Conservation (phyloP, 2,797 vertebrate species). For the Anguilla marmorata region DNA sequence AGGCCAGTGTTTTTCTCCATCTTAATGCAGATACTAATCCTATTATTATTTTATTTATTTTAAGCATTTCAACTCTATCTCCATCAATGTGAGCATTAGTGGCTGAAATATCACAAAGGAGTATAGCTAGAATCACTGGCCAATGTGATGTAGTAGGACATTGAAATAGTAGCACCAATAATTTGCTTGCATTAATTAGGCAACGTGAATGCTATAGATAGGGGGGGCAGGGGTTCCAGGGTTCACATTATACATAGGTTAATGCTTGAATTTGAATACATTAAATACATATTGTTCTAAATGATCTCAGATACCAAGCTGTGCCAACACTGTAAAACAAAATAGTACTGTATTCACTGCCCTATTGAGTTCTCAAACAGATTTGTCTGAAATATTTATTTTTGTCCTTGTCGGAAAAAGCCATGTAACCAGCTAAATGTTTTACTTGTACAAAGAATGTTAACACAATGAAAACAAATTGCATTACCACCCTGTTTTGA, state of each 20-base stretch:
- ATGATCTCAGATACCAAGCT: background rate
- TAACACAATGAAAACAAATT: background rate
- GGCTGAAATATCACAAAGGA: background rate
- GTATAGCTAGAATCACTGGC: background rate
- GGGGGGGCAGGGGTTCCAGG: no score
- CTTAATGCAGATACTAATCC: background rate
- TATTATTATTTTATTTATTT: background rate
- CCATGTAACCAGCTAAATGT: background rate
- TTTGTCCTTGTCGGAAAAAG: background rate
- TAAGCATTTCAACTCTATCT: background rate
- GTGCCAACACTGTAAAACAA: background rate
- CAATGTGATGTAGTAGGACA: background rate
- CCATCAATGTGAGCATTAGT: background rate
- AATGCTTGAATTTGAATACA: no score
- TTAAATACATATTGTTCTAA: background rate
- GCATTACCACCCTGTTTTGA: background rate
- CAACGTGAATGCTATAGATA: background rate
- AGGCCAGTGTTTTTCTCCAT: no score
- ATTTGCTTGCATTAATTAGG: background rate
- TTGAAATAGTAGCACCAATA: no score
- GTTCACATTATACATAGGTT: no score
- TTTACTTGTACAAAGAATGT: background rate
- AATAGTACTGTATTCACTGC: background rate
- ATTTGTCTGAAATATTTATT: background rate
- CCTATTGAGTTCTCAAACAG: background rate